Conservation (phyloP, 2,113 vertebrate species). For the Montifringilla adamsi region DNA sequence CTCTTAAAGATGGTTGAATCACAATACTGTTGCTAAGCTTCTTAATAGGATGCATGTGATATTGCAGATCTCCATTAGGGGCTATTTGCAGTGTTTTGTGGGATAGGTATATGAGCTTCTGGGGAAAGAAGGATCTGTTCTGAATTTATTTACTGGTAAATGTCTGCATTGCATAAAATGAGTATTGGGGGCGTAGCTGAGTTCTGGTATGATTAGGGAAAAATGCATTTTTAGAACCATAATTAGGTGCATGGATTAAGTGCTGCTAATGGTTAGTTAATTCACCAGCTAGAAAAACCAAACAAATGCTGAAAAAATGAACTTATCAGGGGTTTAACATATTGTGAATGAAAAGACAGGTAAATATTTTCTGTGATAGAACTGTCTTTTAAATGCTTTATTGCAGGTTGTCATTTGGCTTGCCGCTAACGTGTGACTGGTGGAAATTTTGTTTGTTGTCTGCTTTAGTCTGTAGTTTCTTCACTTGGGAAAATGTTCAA, state of each 20-base stretch:
- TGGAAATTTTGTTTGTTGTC: not conserved
- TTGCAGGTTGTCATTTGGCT: not conserved
- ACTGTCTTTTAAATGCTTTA: not conserved
- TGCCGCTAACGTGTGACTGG: not conserved
- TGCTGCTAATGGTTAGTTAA: not conserved
- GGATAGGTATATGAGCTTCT: not conserved
- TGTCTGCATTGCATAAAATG: not conserved
- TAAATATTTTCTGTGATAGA: not conserved
- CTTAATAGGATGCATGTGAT: not conserved
- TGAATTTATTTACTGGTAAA: not conserved
- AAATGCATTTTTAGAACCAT: not conserved
- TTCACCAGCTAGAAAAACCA: not conserved
- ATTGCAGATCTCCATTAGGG: not conserved
- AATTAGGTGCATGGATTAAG: not conserved
- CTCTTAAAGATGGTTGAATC: not conserved
- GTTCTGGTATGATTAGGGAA: not conserved
- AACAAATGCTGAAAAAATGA: not conserved
- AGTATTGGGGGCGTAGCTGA: not conserved
- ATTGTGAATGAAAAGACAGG: not conserved
- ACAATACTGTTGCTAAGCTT: not conserved
- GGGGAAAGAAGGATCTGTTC: not conserved
- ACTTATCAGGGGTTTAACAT: not conserved
- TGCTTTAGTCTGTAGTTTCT: not conserved
- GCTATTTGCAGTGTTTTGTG: not conserved
- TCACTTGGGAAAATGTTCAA: not conserved